phyloP scores from a whole-genome alignment of 2,113 vertebrate genomes.

The Calonectris borealis region DNA sequence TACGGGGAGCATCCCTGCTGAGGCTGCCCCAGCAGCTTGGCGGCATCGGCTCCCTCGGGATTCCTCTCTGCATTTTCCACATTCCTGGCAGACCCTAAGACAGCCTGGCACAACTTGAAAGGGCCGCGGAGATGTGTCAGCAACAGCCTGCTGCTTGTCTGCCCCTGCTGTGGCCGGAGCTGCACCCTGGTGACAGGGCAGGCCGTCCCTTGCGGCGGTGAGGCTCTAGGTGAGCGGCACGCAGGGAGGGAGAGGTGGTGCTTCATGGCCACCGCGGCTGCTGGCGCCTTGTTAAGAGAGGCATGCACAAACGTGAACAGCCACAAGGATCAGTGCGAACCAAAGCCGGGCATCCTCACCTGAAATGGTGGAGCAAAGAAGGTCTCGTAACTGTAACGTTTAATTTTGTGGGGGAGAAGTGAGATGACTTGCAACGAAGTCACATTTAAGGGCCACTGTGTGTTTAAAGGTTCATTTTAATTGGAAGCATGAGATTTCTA shows the following conservation, averaged over 20 bases:
- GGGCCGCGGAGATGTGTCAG: accelerated
- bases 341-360: accelerated
- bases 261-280: background rate
- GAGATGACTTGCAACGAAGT: background rate
- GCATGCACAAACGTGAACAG: background rate
- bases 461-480: background rate
- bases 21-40: background rate
- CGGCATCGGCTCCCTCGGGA: background rate
- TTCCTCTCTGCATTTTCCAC: background rate
- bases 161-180: background rate
- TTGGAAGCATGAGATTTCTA: background rate
- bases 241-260: background rate
- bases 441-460: background rate
- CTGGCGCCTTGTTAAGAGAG: background rate
- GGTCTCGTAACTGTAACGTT: background rate
- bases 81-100: background rate
- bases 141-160: background rate
- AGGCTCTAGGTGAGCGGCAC: background rate
- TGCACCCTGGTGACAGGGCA: background rate
- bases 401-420: background rate
- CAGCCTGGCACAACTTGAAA: background rate
- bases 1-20: background rate
- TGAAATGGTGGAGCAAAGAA: background rate
- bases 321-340: background rate
- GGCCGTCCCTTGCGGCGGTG: background rate